Base-by-base conservation (phyloP, 2,113 vertebrate genomes). In the Lamprotornis superbus region DNA sequence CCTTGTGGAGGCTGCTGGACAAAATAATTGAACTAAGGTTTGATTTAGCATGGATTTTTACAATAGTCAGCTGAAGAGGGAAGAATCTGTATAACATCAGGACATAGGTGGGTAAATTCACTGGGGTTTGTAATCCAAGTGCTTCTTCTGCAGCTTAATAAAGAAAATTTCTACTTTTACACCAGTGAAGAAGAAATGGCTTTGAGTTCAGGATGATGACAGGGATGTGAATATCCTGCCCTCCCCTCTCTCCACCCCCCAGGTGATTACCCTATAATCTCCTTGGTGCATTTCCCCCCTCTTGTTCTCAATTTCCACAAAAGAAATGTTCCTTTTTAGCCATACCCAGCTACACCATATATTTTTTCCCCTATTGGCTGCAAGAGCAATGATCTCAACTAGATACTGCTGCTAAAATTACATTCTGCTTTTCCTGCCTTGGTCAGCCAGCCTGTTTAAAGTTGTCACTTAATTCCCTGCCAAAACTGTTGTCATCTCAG, bases 341-440 rank as follows among this genome's bases (percentile, higher is more conserved):
- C 73, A 52, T 84, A 68, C 11, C 10, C 44, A 84, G 64, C 39
- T 59, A 64, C 37, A 82, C 17, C 23, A 24, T 44, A 2, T 40
- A 10, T 83, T 73, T 80, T 69, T 53, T 0, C 11, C 37, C 69
- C 56, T 75, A 44, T 79, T 91, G 64, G 87, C 50, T 95, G 79
- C 92, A 91, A 90, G 61, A 95, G 68, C 68, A 86, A 88, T 83
- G 60, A 93, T 94, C 76, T 97, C 83, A 92, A 83, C 69, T 67
- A 96, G 88, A 86, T 64, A 81, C 80, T 83, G 79, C 80, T 94
- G 83, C 92, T 97, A 93, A 95, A 95, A 96, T 96, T 88, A 90
- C 40, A 89, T 47, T 57, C 52, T 74, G 71, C 64, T 94, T 95
- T 91, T 89, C 79, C 83, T 89, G 90, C 79, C 88, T 93, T 86